Evolutionary conservation across 2,888 invertebrate species (phyloP).

Genomic region (Creontiades dilutus): DNA sequence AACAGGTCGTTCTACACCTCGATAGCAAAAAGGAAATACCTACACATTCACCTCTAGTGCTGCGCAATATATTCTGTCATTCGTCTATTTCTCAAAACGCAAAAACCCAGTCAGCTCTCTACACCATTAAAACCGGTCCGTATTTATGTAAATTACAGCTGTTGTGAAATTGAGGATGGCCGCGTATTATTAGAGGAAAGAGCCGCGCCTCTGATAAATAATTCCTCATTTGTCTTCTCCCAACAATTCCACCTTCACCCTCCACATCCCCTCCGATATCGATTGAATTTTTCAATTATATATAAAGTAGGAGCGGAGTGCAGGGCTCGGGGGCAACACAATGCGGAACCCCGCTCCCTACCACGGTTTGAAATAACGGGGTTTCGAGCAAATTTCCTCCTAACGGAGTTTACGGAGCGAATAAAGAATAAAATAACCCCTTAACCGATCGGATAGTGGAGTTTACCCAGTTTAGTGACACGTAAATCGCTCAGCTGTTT

Average conservation of each 20-base stretch:
- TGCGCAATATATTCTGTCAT: neutral
- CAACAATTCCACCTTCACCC: conserved; percentile 1
- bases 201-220: conserved; percentile 9
- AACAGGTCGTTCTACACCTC: neutral
- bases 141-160: conserved; percentile 17
- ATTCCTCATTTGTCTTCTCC: neutral
- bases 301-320: neutral
- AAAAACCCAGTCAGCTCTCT: neutral
- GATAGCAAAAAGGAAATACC: neutral
- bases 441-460: neutral
- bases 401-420: neutral
- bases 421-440: neutral
- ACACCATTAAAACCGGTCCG: neutral
- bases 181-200: neutral
- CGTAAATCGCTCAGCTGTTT: conserved; percentile 5
- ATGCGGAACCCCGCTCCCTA: neutral
- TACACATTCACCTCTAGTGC: neutral
- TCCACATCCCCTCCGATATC: neutral
- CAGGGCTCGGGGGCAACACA: too few species aligned
- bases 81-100: neutral
- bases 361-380: neutral
- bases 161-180: neutral
- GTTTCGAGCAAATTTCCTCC: neutral
- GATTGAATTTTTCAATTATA: neutral
- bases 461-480: conserved; percentile 1